A percentile compares a stretch with the other conserved stretches of the same genome.
Conservation (phyloP, 1,140 invertebrate species). For the Aphidius ervi region DNA sequence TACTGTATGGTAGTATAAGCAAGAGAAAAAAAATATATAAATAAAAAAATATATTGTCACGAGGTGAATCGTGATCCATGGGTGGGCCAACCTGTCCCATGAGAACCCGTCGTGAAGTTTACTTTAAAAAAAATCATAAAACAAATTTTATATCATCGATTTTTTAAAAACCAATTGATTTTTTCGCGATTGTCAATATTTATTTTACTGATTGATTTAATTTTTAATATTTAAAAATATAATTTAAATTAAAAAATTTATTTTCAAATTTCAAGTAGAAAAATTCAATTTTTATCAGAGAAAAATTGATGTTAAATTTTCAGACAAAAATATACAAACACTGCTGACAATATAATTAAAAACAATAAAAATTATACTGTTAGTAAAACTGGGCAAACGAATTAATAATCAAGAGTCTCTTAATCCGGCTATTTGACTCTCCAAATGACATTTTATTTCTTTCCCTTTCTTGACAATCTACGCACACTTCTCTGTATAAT, state of each 20-base stretch:
- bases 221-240: too few species aligned
- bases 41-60: conserved; percentile 12
- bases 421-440: conserved; percentile 31
- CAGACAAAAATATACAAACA: neutral
- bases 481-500: conserved; percentile 21
- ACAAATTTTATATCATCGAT: too few species aligned
- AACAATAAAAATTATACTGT: neutral
- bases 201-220: conserved; percentile 7
- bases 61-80: conserved; percentile 21
- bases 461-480: neutral
- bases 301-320: too few species aligned
- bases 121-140: neutral
- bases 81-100: conserved; percentile 29
- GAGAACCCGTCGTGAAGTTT: conserved; percentile 20
- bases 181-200: neutral
- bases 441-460: conserved; percentile 30
- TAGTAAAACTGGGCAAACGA: conserved; percentile 4
- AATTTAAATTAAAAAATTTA: too few species aligned
- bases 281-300: too few species aligned
- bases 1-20: neutral
- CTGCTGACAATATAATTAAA: neutral
- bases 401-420: conserved; percentile 28
- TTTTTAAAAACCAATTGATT: too few species aligned
- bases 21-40: conserved; percentile 5
- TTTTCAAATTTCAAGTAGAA: neutral